phyloP scores from a whole-genome alignment of 2,113 vertebrate species.

The Tinamus guttatus region DNA sequence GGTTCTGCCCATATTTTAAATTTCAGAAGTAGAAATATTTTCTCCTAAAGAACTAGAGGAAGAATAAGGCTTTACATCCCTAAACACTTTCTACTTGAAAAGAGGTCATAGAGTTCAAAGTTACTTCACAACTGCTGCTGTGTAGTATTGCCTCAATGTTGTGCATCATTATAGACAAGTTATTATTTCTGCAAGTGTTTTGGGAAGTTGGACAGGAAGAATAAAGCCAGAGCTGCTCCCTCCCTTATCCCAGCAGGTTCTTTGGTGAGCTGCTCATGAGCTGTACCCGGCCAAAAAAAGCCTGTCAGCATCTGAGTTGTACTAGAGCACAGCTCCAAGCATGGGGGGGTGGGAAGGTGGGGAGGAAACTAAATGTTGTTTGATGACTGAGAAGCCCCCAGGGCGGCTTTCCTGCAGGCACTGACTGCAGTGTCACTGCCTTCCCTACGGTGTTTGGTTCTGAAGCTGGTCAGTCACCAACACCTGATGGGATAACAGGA shows the following conservation, averaged over 20 bases:
- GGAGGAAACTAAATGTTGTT: background rate
- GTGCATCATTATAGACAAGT: constrained; percentile 32
- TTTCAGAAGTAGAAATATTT: background rate
- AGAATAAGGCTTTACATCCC: background rate
- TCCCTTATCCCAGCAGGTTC: constrained; percentile 10
- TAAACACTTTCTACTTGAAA: background rate
- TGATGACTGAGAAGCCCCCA: constrained; percentile 3
- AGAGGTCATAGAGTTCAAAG: constrained; percentile 22
- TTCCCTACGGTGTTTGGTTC: background rate
- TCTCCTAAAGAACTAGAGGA: background rate
- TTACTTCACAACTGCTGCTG: constrained; percentile 27
- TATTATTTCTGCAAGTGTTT: constrained; percentile 46
- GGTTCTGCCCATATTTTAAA: background rate
- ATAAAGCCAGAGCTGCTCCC: constrained; percentile 46
- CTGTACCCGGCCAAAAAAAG: background rate
- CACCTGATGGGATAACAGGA: background rate
- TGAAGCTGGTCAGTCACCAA: background rate
- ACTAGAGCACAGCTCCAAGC: background rate
- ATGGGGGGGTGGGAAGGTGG: background rate
- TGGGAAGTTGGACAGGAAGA: constrained; percentile 51
- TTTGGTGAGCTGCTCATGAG: background rate
- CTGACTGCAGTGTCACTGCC: background rate
- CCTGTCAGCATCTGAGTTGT: background rate
- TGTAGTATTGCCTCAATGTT: constrained; percentile 18
- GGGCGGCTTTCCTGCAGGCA: background rate